Conservation (phyloP, 2,113 vertebrate species). For the Rutilus rutilus region DNA sequence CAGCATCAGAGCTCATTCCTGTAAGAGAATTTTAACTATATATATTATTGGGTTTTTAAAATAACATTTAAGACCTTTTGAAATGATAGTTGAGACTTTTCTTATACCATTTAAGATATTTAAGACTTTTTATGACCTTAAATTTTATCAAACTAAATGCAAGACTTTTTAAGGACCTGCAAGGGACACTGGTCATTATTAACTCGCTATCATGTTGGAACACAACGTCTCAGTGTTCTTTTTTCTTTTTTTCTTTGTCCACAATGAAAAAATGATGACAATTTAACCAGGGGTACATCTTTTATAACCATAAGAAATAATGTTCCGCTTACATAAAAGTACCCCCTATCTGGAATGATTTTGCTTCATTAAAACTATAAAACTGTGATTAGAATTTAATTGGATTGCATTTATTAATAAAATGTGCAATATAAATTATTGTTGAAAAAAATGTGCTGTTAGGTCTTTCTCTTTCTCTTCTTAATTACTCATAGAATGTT, state of each 20-base stretch:
- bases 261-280: neutral
- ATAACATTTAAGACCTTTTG: too few relatives aligned
- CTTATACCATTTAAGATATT: too few relatives aligned
- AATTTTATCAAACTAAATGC: too few relatives aligned
- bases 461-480: too few relatives aligned
- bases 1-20: neutral
- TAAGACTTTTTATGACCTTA: too few relatives aligned
- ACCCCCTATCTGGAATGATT: neutral
- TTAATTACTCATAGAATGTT: too few relatives aligned
- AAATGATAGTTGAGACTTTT: too few relatives aligned
- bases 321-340: neutral
- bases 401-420: neutral
- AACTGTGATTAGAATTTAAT: neutral
- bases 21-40: neutral
- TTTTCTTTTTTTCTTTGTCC: neutral
- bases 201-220: neutral
- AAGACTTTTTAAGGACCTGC: too few relatives aligned
- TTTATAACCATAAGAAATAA: neutral
- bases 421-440: too few relatives aligned
- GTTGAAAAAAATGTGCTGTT: neutral
- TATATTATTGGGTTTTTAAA: too few relatives aligned
- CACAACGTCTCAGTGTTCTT: neutral
- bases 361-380: slow-evolving; percentile 3
- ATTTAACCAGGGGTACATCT: neutral
- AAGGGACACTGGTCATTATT: neutral